Percentiles rank a stretch among this genome's conserved stretches.
phyloP scores from a whole-genome alignment of 2,888 invertebrate genomes.

The Chorisops tibialis region DNA sequence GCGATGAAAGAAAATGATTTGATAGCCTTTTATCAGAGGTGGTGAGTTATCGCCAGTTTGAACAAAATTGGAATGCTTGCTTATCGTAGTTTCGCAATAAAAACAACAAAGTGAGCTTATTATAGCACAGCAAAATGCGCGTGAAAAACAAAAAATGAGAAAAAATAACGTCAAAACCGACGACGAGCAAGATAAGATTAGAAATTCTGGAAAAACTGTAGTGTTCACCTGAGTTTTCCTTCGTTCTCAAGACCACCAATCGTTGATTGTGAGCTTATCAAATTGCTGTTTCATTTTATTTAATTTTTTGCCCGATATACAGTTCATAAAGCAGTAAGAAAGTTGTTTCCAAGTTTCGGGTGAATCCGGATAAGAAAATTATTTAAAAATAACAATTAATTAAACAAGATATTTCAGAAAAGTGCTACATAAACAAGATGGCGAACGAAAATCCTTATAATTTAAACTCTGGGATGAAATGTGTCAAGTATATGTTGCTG shows the following conservation, averaged over 20 bases:
- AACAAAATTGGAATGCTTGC: too few species aligned
- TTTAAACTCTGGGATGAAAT: slow-evolving; percentile 66
- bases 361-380: too few species aligned
- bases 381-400: too few species aligned
- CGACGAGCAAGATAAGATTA: slow-evolving; percentile 5
- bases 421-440: slow-evolving; percentile 18
- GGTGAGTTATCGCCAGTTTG: too few species aligned
- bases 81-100: not conserved
- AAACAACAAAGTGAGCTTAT: slow-evolving; percentile 1
- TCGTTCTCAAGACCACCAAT: not conserved
- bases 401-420: too few species aligned
- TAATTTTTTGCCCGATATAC: too few species aligned
- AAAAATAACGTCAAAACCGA: slow-evolving; percentile 4
- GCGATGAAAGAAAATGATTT: too few species aligned
- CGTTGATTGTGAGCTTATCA: too few species aligned
- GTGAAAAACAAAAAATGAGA: not conserved
- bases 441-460: slow-evolving; percentile 43
- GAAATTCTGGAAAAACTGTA: not conserved
- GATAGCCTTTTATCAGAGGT: too few species aligned
- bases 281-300: too few species aligned
- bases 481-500: slow-evolving; percentile 73
- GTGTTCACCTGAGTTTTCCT: slow-evolving; percentile 1
- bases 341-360: too few species aligned
- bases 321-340: too few species aligned
- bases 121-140: slow-evolving; percentile 1